These are phyloP conservation scores for Chaitophorus viminalis DNA, from an alignment of 2,888 invertebrate species.

Conservation along the genomic window DNA sequence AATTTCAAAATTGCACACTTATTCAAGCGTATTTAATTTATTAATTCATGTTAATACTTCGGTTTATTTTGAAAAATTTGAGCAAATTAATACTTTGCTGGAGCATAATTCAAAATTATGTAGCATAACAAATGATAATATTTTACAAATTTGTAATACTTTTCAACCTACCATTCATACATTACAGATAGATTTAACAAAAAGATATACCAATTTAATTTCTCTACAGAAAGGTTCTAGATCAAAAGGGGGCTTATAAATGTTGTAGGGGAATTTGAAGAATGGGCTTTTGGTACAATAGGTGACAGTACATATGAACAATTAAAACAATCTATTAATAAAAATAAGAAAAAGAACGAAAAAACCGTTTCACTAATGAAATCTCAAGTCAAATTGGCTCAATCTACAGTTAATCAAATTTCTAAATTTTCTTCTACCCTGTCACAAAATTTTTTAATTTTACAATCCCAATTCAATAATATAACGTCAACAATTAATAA, in stretches of 20 bases:
- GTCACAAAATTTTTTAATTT: no score
- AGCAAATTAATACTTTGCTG: neutral
- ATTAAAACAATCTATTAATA: no score
- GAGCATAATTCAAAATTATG: neutral
- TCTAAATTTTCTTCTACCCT: no score
- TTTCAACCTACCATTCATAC: neutral
- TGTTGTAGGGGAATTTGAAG: neutral
- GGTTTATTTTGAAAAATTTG: neutral
- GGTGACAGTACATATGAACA: no score
- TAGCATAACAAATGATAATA: neutral
- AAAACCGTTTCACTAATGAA: no score
- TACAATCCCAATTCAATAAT: no score
- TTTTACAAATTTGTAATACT: neutral
- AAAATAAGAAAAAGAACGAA: no score
- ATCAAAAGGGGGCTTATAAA: neutral
- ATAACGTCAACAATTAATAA: no score
- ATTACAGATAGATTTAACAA: neutral
- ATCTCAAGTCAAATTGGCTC: no score
- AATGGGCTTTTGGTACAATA: neutral
- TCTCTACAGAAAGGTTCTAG: neutral
- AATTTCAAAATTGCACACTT: neutral
- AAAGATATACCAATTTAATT: neutral
- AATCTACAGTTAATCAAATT: no score
- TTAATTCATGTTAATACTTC: neutral
- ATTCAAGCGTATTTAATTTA: neutral